Evolutionary conservation across 2,113 vertebrate genomes (phyloP), one percentile per base, ranked within the genome.

Genomic region (Pygoscelis adeliae): DNA sequence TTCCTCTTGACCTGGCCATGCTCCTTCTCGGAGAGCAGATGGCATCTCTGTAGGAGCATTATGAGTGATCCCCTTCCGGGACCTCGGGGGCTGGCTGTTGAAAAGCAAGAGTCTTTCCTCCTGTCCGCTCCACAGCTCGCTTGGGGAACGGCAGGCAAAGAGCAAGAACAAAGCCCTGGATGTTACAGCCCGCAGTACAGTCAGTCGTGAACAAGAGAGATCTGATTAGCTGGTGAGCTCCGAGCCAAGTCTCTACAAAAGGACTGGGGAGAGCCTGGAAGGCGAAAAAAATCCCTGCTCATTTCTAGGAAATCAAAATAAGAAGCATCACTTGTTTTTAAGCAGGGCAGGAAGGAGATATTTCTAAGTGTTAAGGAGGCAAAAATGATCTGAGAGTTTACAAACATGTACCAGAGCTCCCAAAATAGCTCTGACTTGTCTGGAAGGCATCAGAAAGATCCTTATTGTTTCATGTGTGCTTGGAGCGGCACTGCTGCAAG

Each of bases 361-460:
- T 49, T 92, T 89, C 30, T 67, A 79, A 88, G 78, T 25, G 79
- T 34, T 73, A 87, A 61, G 63, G 53, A 93, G 55, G 63, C 66
- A 95, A 77, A 93, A 96, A 91, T 44, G 15, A 96, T 94, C 46
- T 6, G 66, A 66, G 67, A 93, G 71, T 97, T 96, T 96, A 95
- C 91, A 93, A 96, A 97, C 65, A 46, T 0, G 0, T 47, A 87
- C 40, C 30, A 58, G 66, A 58, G 38, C 62, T 96, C 93, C 81
- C 30, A 58, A 53, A 96, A 96, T 96, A 97, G 94, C 81, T 96
- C 49, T 73, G 74, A 56, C 30, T 94, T 44, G 32, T 90, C 96
- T 95, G 94, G 91, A 96, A 97, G 84, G 89, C 95, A 96, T 96
- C 93, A 91, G 87, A 91, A 97, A 90, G 87, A 85, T 91, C 79